A percentile compares a stretch with the other conserved stretches of the same genome.
Evolutionary conservation across 2,888 invertebrate genomes (phyloP).

Genomic region (Apocheima hispidaria): DNA sequence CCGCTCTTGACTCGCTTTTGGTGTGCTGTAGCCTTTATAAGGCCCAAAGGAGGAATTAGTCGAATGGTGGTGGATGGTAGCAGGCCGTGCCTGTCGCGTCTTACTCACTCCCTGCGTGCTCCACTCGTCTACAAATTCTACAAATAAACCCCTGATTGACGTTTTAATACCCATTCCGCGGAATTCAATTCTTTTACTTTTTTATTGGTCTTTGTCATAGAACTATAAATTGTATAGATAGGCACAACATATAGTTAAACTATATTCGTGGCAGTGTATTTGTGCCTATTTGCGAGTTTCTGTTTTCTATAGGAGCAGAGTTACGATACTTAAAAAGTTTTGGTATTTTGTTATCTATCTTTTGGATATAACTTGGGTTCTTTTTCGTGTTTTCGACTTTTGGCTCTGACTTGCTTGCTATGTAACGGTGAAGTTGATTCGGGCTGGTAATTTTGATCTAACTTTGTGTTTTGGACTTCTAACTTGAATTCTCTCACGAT

Average conservation of each 20-base stretch:
- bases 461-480: background rate
- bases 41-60: constrained; percentile 23
- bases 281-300: constrained; percentile 20
- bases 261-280: constrained; percentile 1
- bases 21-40: constrained; percentile 6
- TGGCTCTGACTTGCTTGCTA: constrained; percentile 10
- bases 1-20: background rate
- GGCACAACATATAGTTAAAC: constrained; percentile 7
- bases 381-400: constrained; percentile 24
- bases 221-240: constrained; percentile 30
- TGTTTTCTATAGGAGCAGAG: constrained; percentile 25
- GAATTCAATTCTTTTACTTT: constrained; percentile 39
- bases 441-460: constrained; percentile 4
- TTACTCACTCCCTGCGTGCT: constrained; percentile 37
- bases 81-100: constrained; percentile 38
- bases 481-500: no score
- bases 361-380: constrained; percentile 23
- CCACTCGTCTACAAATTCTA: constrained; percentile 36
- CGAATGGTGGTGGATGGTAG: constrained; percentile 25
- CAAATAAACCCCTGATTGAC: constrained; percentile 40
- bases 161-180: constrained; percentile 40
- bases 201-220: constrained; percentile 32
- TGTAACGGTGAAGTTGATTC: constrained; percentile 15
- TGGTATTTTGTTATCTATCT: constrained; percentile 31
- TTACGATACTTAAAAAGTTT: constrained; percentile 31